phyloP scores from a whole-genome alignment of 1,140 invertebrate species.

The Leptopilina boulardi region DNA sequence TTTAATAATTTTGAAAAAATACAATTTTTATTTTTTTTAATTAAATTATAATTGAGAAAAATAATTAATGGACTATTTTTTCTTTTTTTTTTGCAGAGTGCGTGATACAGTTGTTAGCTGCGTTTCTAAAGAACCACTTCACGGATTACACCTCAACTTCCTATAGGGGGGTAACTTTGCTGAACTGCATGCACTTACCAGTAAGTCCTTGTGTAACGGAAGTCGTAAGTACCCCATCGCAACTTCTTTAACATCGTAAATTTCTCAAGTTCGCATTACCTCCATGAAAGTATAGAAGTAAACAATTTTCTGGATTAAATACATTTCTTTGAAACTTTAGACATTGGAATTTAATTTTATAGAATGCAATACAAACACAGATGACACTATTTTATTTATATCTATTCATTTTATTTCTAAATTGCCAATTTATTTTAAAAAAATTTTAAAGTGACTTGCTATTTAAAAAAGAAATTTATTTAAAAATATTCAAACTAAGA shows the following conservation, averaged over 20 bases:
- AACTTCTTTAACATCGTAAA: conserved; percentile 25
- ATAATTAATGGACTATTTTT: neutral
- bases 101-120: conserved; percentile 18
- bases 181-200: conserved; percentile 31
- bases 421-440: neutral
- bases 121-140: conserved; percentile 30
- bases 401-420: neutral
- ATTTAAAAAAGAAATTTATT: too few species aligned
- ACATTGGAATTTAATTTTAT: conserved; percentile 14
- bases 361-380: neutral
- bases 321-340: neutral
- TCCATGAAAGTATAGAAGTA: conserved; percentile 6
- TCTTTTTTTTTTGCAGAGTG: neutral
- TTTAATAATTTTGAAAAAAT: too few species aligned
- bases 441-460: too few species aligned
- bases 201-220: conserved; percentile 27
- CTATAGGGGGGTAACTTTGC: conserved; percentile 5
- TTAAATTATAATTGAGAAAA: neutral
- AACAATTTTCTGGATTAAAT: conserved; percentile 24
- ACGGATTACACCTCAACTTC: conserved; percentile 23
- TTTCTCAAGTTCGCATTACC: conserved; percentile 15
- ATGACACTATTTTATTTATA: neutral
- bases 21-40: too few species aligned
- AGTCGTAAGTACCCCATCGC: conserved; percentile 1
- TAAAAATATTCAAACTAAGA: too few species aligned